A percentile compares a stretch with the other conserved stretches of the same genome.
Evolutionary conservation across 2,797 vertebrate species (phyloP).

Genomic region (Ptychobarbus kaznakovi): DNA sequence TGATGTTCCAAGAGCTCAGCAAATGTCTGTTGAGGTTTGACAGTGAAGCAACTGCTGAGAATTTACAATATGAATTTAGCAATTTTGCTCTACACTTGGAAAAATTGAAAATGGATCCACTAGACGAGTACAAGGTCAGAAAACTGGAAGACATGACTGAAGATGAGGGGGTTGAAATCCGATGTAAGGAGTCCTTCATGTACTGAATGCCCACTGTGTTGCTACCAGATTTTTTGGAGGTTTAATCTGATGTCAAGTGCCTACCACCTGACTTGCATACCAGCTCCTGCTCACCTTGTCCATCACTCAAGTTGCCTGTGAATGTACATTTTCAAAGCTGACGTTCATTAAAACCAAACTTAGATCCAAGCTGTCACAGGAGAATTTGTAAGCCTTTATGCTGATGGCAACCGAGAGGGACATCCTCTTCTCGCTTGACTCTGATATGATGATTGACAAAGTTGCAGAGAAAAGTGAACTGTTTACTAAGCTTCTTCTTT

Average conservation of each 20-base stretch:
- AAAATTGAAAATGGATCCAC: too few relatives aligned
- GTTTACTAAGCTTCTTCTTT: too few relatives aligned
- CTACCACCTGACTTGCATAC: background rate
- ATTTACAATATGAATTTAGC: too few relatives aligned
- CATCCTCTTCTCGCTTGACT: background rate
- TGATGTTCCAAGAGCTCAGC: conserved; percentile 12
- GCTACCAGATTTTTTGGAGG: too few relatives aligned
- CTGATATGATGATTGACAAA: conserved; percentile 10
- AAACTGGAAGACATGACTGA: too few relatives aligned
- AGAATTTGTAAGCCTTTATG: background rate
- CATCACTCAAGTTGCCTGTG: too few relatives aligned
- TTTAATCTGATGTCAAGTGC: background rate
- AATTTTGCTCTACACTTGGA: too few relatives aligned
- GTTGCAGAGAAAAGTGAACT: background rate
- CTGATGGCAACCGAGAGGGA: background rate
- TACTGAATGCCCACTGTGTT: too few relatives aligned
- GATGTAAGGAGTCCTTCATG: too few relatives aligned
- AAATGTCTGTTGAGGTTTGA: conserved; percentile 40
- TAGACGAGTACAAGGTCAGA: too few relatives aligned
- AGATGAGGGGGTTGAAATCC: too few relatives aligned
- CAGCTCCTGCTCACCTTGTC: background rate
- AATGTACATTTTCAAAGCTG: background rate
- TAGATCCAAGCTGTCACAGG: background rate
- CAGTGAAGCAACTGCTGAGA: conserved; percentile 5
- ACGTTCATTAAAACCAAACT: background rate